These are phyloP conservation scores for Enteromius mattozi DNA, from an alignment of 2,797 vertebrate species.

Conservation along the genomic window DNA sequence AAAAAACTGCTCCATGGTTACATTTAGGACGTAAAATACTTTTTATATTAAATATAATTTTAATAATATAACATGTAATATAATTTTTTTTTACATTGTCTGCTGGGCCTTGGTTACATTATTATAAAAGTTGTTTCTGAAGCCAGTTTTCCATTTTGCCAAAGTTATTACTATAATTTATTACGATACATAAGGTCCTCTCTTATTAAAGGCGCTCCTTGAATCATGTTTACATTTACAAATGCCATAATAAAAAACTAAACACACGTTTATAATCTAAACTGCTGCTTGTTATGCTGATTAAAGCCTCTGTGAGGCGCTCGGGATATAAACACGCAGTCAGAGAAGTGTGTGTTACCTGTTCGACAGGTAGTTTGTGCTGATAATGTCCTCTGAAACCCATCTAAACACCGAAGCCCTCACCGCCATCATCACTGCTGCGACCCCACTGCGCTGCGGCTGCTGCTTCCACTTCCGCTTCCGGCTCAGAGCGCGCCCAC, in stretches of 20 bases:
- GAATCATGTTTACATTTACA: background rate
- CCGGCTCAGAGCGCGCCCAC: background rate
- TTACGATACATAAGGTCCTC: background rate
- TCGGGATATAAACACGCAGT: background rate
- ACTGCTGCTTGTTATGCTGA: background rate
- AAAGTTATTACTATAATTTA: background rate
- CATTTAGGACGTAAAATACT: no score
- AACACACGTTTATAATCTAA: background rate
- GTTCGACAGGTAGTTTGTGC: slow-evolving; percentile 53
- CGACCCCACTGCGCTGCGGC: background rate
- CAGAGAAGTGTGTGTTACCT: slow-evolving; percentile 62
- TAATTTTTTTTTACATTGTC: background rate
- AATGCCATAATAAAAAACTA: background rate
- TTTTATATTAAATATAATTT: no score
- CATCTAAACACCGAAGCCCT: slow-evolving; percentile 69
- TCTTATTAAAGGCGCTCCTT: background rate
- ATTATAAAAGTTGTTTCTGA: background rate
- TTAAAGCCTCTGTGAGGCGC: background rate
- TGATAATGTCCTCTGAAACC: slow-evolving; percentile 46
- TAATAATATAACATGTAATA: no score
- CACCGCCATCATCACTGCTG: slow-evolving; percentile 74
- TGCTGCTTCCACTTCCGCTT: slow-evolving; percentile 55
- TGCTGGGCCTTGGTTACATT: background rate
- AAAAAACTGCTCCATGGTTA: no score
- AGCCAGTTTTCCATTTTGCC: background rate